These are phyloP conservation scores for Vollenhovia emeryi DNA, from an alignment of 1,140 invertebrate species.

Conservation along the genomic window DNA sequence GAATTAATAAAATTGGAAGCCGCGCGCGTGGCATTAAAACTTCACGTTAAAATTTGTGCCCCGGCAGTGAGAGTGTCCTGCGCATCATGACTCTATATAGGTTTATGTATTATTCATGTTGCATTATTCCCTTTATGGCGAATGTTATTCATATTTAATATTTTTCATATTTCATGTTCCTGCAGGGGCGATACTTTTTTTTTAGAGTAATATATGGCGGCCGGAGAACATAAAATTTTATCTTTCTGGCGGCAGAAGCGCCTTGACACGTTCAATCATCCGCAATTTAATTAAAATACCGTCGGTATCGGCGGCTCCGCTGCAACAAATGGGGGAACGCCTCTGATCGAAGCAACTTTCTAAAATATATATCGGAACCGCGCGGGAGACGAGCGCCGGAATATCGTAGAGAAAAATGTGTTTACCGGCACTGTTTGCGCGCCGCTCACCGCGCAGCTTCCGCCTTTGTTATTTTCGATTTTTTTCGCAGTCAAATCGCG, in stretches of 20 bases:
- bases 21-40: not conserved
- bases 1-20: conserved; percentile 10
- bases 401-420: not conserved
- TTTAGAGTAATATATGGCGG: not conserved
- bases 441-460: not conserved
- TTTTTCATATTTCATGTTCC: not conserved
- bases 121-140: not conserved
- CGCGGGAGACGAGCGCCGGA: not conserved
- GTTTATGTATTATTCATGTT: conserved; percentile 3
- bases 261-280: not conserved
- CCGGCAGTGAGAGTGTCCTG: not conserved
- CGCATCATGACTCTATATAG: not conserved
- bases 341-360: conserved; percentile 43
- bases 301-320: not conserved
- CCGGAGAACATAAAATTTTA: not conserved
- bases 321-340: not conserved
- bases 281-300: not conserved
- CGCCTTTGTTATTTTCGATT: not conserved
- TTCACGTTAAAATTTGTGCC: not conserved
- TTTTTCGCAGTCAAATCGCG: not conserved
- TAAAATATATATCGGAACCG: conserved; percentile 45
- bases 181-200: not conserved
- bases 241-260: not conserved
- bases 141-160: not conserved
- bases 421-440: not conserved